Base-by-base conservation (phyloP, 92 coral and sea anemone genomes). In the Zoanthus solanderi region DNA sequence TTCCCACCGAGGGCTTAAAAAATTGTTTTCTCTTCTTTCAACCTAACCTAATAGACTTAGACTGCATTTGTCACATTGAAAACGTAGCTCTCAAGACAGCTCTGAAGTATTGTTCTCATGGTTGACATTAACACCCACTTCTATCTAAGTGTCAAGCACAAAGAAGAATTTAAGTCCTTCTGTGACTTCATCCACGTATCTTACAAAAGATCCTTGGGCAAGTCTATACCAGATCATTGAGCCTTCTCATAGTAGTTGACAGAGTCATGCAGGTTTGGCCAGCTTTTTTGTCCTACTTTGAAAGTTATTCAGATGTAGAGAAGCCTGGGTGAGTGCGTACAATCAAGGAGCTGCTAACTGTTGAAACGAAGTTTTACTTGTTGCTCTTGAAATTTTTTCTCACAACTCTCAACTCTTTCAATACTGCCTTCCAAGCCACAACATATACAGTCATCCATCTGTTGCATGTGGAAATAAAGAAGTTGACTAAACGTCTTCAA, bases 361-460 rank as follows among this genome's bases (percentile, higher is more conserved):
- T 46, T 60, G 79, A 75, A 60, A 75, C 79, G 17, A 75, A 75
- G 58, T 75, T 72, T 52, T 46, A 48, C 79, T 47, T 75, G 34
- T 34, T 75, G 79, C 16, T 75, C 79, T 75, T 75, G 61, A 75
- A 75, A 34, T 75, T 75, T 47, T 9, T 75, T 9, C 78, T 75
- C 31, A 60, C 61, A 46, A 75, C 60, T 30, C 50, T 79, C 85
- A 79, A 60, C 23, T 9, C 72, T 9, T 79, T 79, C 85, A 67
- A 79, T 15, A 79, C 53, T n/a, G 85, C 85, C 32, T 79, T 79
- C 85, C 85, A 79, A 79, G 85, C 85, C 73, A 79, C 85, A 44
- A 79, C 28, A 45, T 79, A 79, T 30, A 79, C 85, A 58, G 60
- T 29, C 85, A 79, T 79, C 53, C 85, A 79, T 79, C 85, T 79